A percentile compares a stretch with the other conserved stretches of the same genome.
These are phyloP conservation scores for Drosophila ohnishii DNA, from an alignment of 1,140 invertebrate genomes.

Conservation along the genomic window DNA sequence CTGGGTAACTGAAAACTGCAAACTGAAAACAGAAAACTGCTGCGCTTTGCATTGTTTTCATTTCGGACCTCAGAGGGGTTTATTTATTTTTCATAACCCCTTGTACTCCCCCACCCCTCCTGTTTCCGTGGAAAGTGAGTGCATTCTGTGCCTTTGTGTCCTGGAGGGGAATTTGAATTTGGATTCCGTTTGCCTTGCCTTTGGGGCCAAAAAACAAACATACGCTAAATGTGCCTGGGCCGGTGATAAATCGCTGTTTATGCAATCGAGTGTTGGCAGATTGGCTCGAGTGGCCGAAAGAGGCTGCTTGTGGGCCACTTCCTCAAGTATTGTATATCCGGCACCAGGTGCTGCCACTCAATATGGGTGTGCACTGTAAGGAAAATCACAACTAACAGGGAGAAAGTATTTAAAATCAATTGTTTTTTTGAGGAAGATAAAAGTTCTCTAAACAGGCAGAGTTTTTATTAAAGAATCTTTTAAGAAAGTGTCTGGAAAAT, in stretches of 20 bases:
- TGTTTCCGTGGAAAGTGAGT: conserved; percentile 1
- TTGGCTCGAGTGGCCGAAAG: conserved; percentile 53
- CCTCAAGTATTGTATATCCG: conserved; percentile 30
- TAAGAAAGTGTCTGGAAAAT: too few relatives aligned
- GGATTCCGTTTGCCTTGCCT: conserved; percentile 45
- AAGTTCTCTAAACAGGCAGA: too few relatives aligned
- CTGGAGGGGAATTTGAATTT: conserved; percentile 49
- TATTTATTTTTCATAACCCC: conserved; percentile 50
- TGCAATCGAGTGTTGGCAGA: conserved; percentile 52
- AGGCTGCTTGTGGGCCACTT: conserved; percentile 28
- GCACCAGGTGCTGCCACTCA: conserved; percentile 25
- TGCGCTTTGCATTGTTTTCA: conserved; percentile 76
- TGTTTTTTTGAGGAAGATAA: too few relatives aligned
- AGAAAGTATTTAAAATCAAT: background rate
- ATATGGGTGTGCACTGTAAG: background rate
- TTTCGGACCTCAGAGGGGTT: conserved; percentile 46
- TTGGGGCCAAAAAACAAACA: conserved; percentile 42
- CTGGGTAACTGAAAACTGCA: conserved; percentile 47
- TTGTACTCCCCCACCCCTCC: background rate
- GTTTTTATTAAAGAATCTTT: background rate
- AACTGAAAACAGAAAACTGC: conserved; percentile 70
- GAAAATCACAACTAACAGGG: background rate
- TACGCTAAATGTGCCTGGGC: conserved; percentile 67
- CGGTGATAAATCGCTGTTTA: conserved; percentile 68
- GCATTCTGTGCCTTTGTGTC: conserved; percentile 43